A percentile compares a stretch with the other conserved stretches of the same genome.
Conservation (phyloP, 1,140 invertebrate species). For the Eumeta japonica region DNA sequence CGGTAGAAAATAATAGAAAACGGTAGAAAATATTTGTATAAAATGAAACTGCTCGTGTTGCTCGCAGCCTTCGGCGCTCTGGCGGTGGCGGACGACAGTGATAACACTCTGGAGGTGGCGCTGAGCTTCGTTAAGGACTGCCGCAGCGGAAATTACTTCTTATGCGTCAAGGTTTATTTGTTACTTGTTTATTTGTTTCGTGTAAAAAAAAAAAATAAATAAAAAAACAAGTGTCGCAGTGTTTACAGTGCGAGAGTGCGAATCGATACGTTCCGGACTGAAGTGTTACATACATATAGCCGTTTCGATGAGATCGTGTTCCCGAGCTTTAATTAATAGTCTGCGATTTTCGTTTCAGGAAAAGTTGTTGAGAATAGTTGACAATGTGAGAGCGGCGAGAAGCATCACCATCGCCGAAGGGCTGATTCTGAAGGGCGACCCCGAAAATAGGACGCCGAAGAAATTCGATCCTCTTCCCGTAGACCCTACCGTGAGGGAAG, state of each 20-base stretch:
- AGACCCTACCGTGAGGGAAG: slow-evolving; percentile 38
- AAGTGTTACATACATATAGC: too few species aligned
- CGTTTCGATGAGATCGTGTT: too few species aligned
- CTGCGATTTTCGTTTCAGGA: slow-evolving; percentile 36
- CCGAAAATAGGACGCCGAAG: slow-evolving; percentile 25
- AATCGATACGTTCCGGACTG: too few species aligned
- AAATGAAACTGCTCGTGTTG: slow-evolving; percentile 37
- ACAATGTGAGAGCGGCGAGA: slow-evolving; percentile 35
- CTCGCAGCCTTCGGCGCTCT: slow-evolving; percentile 26
- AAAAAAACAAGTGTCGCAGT: neutral
- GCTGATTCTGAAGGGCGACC: slow-evolving; percentile 34
- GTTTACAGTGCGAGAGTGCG: neutral
- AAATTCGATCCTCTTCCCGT: slow-evolving; percentile 36
- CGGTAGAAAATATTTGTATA: slow-evolving; percentile 18
- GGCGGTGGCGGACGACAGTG: slow-evolving; percentile 29
- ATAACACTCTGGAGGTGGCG: slow-evolving; percentile 38
- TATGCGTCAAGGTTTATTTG: slow-evolving; percentile 47
- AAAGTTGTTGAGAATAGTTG: slow-evolving; percentile 42
- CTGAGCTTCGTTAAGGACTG: slow-evolving; percentile 47
- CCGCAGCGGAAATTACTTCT: slow-evolving; percentile 34
- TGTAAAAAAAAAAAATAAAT: neutral
- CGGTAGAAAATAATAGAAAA: slow-evolving; percentile 31
- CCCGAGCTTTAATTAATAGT: neutral
- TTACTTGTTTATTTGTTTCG: too few species aligned
- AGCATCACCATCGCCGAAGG: slow-evolving; percentile 40